Evolutionary conservation across 30 jellyfish, hydroid and myxozoan species (phyloP).

Genomic region (Phacellophora camtschatica): DNA sequence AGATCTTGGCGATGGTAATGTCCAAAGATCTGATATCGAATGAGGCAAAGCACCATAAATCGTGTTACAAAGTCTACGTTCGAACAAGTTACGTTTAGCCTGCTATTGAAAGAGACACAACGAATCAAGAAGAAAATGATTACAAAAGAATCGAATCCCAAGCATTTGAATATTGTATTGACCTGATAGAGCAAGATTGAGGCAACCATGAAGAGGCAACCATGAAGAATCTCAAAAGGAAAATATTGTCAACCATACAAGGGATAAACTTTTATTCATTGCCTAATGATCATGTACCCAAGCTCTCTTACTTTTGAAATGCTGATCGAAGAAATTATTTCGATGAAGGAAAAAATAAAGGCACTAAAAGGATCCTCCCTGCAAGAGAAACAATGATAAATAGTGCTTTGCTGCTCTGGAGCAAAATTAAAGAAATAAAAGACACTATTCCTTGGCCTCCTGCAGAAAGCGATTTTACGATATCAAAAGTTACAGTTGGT

Average conservation of each 20-base stretch:
- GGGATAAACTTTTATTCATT: constrained; percentile 16
- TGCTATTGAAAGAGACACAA: neutral
- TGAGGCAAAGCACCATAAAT: neutral
- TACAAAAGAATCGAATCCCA: constrained; percentile 12
- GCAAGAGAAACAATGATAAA: constrained; percentile 11
- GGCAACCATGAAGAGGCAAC: neutral
- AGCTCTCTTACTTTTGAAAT: neutral
- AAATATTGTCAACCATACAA: constrained; percentile 10
- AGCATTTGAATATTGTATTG: constrained; percentile 6
- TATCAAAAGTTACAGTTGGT: neutral
- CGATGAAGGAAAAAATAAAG: neutral
- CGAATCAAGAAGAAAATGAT: neutral
- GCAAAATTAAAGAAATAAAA: neutral
- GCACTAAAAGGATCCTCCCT: neutral
- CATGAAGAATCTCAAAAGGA: constrained; percentile 5
- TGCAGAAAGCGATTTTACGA: constrained; percentile 2
- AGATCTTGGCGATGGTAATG: constrained; percentile 6
- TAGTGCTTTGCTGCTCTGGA: constrained; percentile 16
- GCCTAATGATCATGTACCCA: constrained; percentile 6
- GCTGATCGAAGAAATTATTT: constrained; percentile 4
- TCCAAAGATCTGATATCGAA: constrained; percentile 1
- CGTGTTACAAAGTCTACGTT: constrained; percentile 2
- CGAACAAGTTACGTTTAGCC: constrained; percentile 8
- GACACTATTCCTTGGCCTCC: constrained; percentile 25
- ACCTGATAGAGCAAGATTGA: constrained; percentile 1